A percentile compares a stretch with the other conserved stretches of the same genome.
phyloP scores from a whole-genome alignment of 2,888 invertebrate species.

The Agrochola lychnidis region DNA sequence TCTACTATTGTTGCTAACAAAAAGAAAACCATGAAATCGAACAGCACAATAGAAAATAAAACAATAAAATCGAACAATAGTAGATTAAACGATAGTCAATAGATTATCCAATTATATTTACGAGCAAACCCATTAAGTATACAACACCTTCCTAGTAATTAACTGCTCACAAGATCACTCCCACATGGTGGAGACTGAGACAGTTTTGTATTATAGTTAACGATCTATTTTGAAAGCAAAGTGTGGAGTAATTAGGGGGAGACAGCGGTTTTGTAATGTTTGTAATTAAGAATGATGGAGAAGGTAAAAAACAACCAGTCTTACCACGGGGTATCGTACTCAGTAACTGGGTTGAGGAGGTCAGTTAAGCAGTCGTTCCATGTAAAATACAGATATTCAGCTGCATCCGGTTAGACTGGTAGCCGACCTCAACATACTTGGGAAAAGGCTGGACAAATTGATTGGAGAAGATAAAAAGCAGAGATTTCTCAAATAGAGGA shows the following conservation, averaged over 20 bases:
- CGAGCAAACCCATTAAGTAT: constrained; percentile 50
- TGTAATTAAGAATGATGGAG: not conserved
- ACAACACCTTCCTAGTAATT: constrained; percentile 57
- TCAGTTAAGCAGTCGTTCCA: too few species aligned
- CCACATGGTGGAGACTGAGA: constrained; percentile 83
- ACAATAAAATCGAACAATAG: constrained; percentile 38
- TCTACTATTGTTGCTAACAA: not conserved
- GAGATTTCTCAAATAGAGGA: not conserved
- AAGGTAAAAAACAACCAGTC: not conserved
- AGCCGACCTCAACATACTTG: too few species aligned
- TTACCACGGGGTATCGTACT: too few species aligned
- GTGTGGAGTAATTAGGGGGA: constrained; percentile 55
- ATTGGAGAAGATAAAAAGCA: too few species aligned
- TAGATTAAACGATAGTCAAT: constrained; percentile 48
- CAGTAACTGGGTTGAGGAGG: too few species aligned
- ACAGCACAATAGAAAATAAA: constrained; percentile 45
- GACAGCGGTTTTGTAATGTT: constrained; percentile 28
- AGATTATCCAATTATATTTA: constrained; percentile 65
- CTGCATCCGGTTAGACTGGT: too few species aligned
- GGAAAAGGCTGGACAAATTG: too few species aligned
- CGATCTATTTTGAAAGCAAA: constrained; percentile 82
- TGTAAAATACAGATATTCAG: too few species aligned
- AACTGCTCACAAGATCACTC: constrained; percentile 72
- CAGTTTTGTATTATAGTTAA: constrained; percentile 74
- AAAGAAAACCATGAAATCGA: constrained; percentile 3